Evolutionary conservation across 2,888 invertebrate species (phyloP), one percentile per base, ranked within the genome.

Genomic region (Sminthurides aquaticus): DNA sequence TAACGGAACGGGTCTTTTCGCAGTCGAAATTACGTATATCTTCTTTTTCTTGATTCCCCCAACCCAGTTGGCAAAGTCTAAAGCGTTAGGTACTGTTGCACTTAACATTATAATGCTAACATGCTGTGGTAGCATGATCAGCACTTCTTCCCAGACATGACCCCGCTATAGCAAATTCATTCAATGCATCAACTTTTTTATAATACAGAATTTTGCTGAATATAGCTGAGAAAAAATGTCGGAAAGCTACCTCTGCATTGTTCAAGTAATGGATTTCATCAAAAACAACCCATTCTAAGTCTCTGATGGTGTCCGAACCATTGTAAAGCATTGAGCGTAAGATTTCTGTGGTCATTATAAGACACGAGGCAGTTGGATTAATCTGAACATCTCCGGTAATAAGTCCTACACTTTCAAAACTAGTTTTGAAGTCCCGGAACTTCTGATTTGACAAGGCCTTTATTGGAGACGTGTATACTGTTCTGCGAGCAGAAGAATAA

Each of bases 281-380:
- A 78, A 99, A 99, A 76, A 99, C 93, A 1, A 99, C 99, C 82
- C 94, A 99, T 78, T 99, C 98, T 62, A 99, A 81, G 79, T 99
- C 98, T 55, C 96, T 84, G 0, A 96, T 89, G 62, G 95, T 88
- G 76, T 98, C 97, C 8, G 95, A 95, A 66, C 92, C 92, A 78
- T 95, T 96, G 77, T 84, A 86, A 18, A 99, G 81, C 96, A 99
- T 98, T 0, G 95, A 94, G 69, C 94, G 85, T 27, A 99, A 81
- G 76, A 99, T 99, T 82, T 99, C 99, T 0, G 99, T 99, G 0
- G 99, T 99, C 98, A 99, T 99, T 62, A 99, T 96, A 0, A 99
- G 84, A 78, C 98, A 99, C 0, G 91, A 85, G 0, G 96, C 96
- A 0, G 89, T 90, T 15, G 90, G 87, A 78, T 97, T 92, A 63